These are phyloP conservation scores for Mungos mungo DNA, from an alignment of 2,113 vertebrate species.

Conservation along the genomic window DNA sequence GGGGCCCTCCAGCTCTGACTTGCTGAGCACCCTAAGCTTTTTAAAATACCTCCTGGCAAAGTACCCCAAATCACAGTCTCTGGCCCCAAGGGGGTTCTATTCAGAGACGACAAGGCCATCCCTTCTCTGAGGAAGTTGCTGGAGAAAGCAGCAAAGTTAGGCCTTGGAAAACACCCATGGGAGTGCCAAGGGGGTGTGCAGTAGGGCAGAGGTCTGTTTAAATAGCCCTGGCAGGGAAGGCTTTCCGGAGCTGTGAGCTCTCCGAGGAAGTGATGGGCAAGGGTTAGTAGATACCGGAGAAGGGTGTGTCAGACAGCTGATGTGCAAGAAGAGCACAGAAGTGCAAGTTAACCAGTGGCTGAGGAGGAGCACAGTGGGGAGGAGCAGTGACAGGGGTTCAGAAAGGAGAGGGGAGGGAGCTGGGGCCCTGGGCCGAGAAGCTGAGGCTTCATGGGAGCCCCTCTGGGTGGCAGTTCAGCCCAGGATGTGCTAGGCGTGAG, in stretches of 20 bases:
- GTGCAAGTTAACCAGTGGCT: fast-evolving
- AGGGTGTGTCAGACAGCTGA: not conserved
- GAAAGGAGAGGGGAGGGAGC: not conserved
- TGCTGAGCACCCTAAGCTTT: not conserved
- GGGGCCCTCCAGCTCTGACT: not conserved
- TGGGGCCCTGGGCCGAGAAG: not conserved
- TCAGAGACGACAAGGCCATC: not conserved
- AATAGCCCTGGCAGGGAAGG: not conserved
- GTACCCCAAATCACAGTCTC: not conserved
- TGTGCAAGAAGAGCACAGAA: no score
- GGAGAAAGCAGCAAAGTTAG: not conserved
- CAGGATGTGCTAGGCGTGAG: no score
- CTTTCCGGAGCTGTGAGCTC: not conserved
- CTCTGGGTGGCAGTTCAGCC: no score
- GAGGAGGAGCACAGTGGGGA: not conserved
- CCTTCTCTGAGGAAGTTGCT: not conserved
- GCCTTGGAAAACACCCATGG: fast-evolving
- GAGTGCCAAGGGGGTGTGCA: fast-evolving
- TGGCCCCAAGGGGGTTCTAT: not conserved
- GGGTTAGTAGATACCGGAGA: not conserved
- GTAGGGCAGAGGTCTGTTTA: not conserved
- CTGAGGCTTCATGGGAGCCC: not conserved
- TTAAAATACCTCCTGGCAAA: not conserved
- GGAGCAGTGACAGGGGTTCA: not conserved
- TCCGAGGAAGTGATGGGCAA: not conserved